Evolutionary conservation across 1,140 invertebrate genomes (phyloP), one percentile per base, ranked within the genome.

Genomic region (Seison nebaliae): DNA sequence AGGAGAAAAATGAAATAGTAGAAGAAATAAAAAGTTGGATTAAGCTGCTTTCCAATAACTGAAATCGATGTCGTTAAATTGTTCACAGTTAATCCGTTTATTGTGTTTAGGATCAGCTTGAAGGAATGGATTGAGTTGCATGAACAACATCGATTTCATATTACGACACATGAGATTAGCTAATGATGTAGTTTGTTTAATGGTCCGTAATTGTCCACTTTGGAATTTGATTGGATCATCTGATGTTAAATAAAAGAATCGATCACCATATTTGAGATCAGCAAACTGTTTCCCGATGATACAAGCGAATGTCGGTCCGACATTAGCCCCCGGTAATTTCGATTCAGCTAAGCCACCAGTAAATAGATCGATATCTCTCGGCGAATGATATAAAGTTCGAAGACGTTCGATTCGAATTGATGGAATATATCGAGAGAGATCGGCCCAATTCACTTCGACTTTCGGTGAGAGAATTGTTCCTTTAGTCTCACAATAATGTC

Each of bases 301-400:
- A 51, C 84, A 93, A 16, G 79, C 80, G 51, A 91, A 77, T 0
- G 83, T 93, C 0, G 84, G 81, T 5, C 84, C 84, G 0, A 91
- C 75, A 0, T 88, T 54, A 7, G 78, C 83, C 9, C 77, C 77
- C 9, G 72, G 15, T 30, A 81, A 60, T 2, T 75, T 70, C 31
- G 71, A 65, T 55, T 91, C 83, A 2, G 76, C 77, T 67, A 84
- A 71, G 33, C 75, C 63, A 26, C 53, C 63, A 21, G 58, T 51
- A 43, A 37, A 49, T 20, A 50, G 22, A 29, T 46, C 43, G 17
- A 46, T 39, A 21, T 46, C 43, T 16, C 44, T 35, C 7, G 45
- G 43, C 41, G 47, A 32, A 8, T 32, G 28, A 22, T 39, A 39
- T 6, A 39, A 22, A 16, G 12, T 26, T 28, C 28, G 24, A n/a